Conservation (phyloP, 1,140 invertebrate genomes). For the Bacillus rossius region DNA sequence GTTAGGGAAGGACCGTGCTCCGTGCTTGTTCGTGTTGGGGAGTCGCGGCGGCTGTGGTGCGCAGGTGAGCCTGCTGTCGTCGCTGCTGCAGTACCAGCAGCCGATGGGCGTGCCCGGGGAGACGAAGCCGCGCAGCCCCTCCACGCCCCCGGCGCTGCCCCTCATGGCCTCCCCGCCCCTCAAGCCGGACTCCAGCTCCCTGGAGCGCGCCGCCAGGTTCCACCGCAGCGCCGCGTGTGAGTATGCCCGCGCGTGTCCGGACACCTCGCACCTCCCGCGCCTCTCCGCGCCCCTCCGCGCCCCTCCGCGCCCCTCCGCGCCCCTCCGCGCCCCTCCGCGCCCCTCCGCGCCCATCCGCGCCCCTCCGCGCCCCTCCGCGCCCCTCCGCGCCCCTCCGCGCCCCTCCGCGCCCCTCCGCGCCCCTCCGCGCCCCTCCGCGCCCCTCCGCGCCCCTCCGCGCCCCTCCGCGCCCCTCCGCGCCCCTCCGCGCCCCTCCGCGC, state of each 20-base stretch:
- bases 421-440: no score
- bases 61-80: conserved; percentile 22
- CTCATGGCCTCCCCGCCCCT: conserved; percentile 26
- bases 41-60: no score
- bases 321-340: background rate
- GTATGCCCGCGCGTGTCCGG: conserved; percentile 15
- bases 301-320: background rate
- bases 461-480: no score
- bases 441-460: no score
- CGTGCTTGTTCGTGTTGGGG: no score
- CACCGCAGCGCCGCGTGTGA: conserved; percentile 68
- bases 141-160: conserved; percentile 17
- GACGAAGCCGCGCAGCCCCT: conserved; percentile 14
- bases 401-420: no score
- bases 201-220: conserved; percentile 67
- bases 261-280: background rate
- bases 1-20: no score
- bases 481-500: no score
- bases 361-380: background rate
- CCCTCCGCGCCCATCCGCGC: no score
- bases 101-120: conserved; percentile 26
- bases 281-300: no score
- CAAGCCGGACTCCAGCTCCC: conserved; percentile 44
- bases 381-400: no score
- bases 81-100: conserved; percentile 30